Percentiles rank a stretch among this genome's conserved stretches.
Conservation (phyloP, 2,888 invertebrate species). For the Galerucella calmariensis region DNA sequence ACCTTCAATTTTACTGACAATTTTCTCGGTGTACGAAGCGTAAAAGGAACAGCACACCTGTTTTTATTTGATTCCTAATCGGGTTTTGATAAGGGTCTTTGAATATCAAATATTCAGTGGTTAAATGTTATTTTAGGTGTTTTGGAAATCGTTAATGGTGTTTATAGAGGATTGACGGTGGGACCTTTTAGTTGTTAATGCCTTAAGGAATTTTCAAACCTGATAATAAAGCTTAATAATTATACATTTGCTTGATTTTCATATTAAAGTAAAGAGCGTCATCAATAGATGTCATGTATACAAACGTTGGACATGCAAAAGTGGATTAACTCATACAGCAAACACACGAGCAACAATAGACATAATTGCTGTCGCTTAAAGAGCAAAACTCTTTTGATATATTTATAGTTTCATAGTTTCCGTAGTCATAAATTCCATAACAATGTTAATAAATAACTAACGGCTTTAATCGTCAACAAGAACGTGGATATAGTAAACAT, state of each 20-base stretch:
- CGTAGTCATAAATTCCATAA: neutral
- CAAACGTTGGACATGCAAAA: too few species aligned
- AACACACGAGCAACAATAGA: neutral
- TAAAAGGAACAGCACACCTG: conserved; percentile 5
- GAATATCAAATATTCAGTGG: conserved; percentile 23
- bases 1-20: neutral
- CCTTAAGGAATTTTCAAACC: neutral
- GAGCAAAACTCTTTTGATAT: neutral
- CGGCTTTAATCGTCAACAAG: neutral
- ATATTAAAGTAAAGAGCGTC: too few species aligned
- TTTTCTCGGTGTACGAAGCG: neutral
- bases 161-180: conserved; percentile 25
- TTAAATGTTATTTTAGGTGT: conserved; percentile 32
- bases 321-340: neutral
- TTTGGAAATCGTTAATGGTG: conserved; percentile 33
- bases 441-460: neutral
- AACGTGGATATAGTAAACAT: neutral
- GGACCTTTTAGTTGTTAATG: neutral
- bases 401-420: neutral
- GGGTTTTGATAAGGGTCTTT: conserved; percentile 23
- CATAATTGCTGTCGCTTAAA: neutral
- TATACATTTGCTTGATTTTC: too few species aligned
- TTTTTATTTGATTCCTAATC: conserved; percentile 26
- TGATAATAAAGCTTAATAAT: neutral
- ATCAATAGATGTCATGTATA: too few species aligned